Conservation (phyloP, 2,113 vertebrate genomes). For the Naja naja region DNA sequence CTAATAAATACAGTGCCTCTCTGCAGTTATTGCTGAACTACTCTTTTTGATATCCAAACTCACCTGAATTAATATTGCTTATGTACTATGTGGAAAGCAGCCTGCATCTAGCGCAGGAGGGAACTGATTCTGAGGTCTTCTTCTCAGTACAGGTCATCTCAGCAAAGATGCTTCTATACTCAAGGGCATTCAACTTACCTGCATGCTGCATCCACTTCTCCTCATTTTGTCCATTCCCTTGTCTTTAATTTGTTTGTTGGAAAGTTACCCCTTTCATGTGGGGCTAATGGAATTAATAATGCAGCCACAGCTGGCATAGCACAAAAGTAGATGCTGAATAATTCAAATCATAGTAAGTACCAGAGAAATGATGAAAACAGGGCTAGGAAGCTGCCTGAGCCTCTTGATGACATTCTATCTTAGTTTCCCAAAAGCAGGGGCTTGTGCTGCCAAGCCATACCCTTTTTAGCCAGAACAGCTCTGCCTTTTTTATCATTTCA, state of each 20-base stretch:
- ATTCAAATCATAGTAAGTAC: conserved; percentile 44
- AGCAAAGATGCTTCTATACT: not conserved
- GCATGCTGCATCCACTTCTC: conserved; percentile 13
- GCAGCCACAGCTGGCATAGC: not conserved
- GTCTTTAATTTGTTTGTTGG: conserved; percentile 49
- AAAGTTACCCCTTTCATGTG: conserved; percentile 43
- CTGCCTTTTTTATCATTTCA: not conserved
- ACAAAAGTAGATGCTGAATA: conserved; percentile 41
- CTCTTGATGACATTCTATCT: not conserved
- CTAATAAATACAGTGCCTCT: not conserved
- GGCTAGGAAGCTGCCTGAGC: not conserved
- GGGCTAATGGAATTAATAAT: conserved; percentile 46
- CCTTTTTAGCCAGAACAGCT: not conserved
- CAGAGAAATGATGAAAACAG: not conserved
- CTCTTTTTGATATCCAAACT: not conserved
- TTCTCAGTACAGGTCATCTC: not conserved
- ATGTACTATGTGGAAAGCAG: not conserved
- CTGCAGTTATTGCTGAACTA: not conserved
- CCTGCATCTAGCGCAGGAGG: not conserved
- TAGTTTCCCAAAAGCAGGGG: not conserved
- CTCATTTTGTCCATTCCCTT: not conserved
- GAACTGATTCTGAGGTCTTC: not conserved
- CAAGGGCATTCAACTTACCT: not conserved
- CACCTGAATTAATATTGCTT: not conserved
- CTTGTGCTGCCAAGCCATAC: not conserved